Percentiles rank a stretch among this genome's conserved stretches.
Evolutionary conservation across 2,113 vertebrate species (phyloP).

Genomic region (Ceratotherium simum): DNA sequence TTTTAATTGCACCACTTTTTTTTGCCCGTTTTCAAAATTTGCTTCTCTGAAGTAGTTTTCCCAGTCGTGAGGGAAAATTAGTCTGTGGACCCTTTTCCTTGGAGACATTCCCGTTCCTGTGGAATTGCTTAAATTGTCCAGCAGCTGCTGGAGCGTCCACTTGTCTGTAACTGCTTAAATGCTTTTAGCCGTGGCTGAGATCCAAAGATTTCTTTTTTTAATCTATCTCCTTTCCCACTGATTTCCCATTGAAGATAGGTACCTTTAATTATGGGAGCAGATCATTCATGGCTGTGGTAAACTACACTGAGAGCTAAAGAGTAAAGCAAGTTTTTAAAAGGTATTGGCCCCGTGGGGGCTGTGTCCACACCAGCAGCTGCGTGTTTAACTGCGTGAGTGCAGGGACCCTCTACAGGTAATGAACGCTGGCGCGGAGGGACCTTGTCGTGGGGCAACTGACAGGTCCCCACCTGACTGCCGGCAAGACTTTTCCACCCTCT

Average conservation of each 20-base stretch:
- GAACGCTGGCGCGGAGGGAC: not conserved
- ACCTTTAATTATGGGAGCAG: not conserved
- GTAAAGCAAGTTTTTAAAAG: not conserved
- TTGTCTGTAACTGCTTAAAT: not conserved
- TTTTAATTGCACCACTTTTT: not conserved
- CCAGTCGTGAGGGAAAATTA: not conserved
- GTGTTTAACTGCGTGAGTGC: no score
- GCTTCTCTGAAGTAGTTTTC: not conserved
- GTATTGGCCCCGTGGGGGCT: not conserved
- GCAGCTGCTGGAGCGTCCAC: not conserved
- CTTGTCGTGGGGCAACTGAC: fast-evolving
- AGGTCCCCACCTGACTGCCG: not conserved
- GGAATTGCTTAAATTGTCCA: not conserved
- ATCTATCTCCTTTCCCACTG: not conserved
- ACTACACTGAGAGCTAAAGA: not conserved
- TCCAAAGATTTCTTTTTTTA: not conserved
- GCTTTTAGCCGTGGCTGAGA: not conserved
- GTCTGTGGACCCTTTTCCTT: not conserved
- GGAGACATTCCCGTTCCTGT: fast-evolving
- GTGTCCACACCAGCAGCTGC: fast-evolving
- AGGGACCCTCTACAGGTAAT: fast-evolving
- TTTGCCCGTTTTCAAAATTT: conserved; percentile 7
- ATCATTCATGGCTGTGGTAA: not conserved
- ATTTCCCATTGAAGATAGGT: not conserved
- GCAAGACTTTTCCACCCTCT: not conserved